Evolutionary conservation across 2,113 vertebrate species (phyloP), one percentile per base, ranked within the genome.

Genomic region (Vidua macroura): DNA sequence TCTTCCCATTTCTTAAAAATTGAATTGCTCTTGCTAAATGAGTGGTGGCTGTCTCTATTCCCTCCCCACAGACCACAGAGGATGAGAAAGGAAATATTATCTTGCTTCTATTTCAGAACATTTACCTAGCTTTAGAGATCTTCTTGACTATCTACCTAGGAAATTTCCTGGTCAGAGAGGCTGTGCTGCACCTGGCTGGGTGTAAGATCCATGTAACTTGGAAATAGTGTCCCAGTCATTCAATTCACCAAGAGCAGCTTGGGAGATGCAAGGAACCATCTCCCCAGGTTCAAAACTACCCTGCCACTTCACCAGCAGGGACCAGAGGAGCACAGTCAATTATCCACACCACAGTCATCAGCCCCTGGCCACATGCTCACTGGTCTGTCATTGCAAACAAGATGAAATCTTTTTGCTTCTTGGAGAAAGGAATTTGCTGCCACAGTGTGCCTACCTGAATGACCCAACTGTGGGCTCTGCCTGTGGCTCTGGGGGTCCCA

Each of bases 1-100:
- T 95, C 82, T 90, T 88, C 59, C 56, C 82, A 83, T 95, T 93
- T 93, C 88, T 96, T 92, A 93, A 90, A 94, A 96, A 96, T 94
- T 90, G 88, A 95, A 95, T 96, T 93, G 91, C 79, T 90, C 20
- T 62, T 92, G 75, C 83, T 92, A 95, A 94, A 93, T 88, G 92
- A 86, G 60, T 94, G 93, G 85, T 90, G 75, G 85, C 88, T 90
- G 68, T 86, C 79, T 93, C 88, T 96, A 77, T 86, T 96, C 93
- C 90, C 93, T 96, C 76, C 76, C 76, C 75, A 81, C 48, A 90
- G 90, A 93, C 46, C 72, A 70, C 56, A 88, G 75, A 90, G 51
- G 60, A 86, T 77, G 35, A 86, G 68, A 93, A 93, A 88, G 33
- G 60, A 91, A 93, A 75, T 78, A 88, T 43, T 85, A 87, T 56